Base-by-base conservation (phyloP, 2,797 vertebrate genomes). In the Alfaro cultratus region DNA sequence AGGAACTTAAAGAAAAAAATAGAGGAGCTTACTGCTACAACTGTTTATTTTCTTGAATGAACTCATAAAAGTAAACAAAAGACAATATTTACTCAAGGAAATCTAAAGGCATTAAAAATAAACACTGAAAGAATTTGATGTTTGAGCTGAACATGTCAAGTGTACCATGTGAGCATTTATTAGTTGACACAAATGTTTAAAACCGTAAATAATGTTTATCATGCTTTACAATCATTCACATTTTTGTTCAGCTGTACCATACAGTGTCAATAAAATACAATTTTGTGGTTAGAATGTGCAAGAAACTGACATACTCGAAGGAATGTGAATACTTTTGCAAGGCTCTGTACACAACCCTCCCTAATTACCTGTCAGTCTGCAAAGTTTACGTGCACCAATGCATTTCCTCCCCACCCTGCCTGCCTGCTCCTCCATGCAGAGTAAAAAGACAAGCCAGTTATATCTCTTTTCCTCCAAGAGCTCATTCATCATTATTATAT, bases 321-420 rank as follows among this genome's bases (percentile, higher is more conserved):
- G 60, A 16, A 16, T 36, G 31, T 1, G 15, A 64, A 36, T 57
- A 29, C 26, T 57, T 57, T 57, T 12, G 60, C 15, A 18, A 34
- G 7, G 60, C 31, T 64, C 16, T 76, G 80, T 43, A 82, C 77
- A 83, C 78, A 75, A 86, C 74, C 71, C 79, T 80, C 75, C 75
- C 78, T 67, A 73, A 82, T 86, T 84, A 83, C 86, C 86, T 79
- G 80, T 81, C 79, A 76, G 49, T 34, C 51, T n/a, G 9, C 75
- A 62, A 81, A 74, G 80, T 77, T 75, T 43, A 80, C 60, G 80
- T 73, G 77, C 83, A 80, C 70, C 82, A 62, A 41, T 81, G 83
- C 84, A 75, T 86, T 76, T 72, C 49, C 46, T 75, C 34, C 77
- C 53, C 57, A 78, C 77, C 76, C 31, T 57, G 87, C 70, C 31